Base-by-base conservation (phyloP, 2,888 invertebrate genomes). In the Leptogaster cylindrica region DNA sequence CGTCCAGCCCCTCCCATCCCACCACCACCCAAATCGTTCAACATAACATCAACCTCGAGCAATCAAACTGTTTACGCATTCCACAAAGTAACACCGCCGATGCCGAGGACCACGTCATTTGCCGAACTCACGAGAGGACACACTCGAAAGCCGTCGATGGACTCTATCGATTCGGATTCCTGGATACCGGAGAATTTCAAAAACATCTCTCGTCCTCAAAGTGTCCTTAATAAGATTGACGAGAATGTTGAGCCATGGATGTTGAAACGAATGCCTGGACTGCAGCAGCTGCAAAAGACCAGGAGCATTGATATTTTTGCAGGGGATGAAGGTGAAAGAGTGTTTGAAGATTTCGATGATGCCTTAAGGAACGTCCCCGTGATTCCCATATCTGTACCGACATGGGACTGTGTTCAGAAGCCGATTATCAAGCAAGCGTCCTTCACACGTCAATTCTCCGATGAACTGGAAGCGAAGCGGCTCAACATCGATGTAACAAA, bases 261-360 rank as follows among this genome's bases (percentile, higher is more conserved):
- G n/a, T n/a, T n/a, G n/a, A n/a, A n/a, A n/a, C n/a, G n/a, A n/a
- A n/a, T n/a, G n/a, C n/a, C 46, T 25, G 4, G 46, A 27, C 68
- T 70, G 1, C 70, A 73, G 14, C 73, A 36, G 20, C 2, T 5
- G 7, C 39, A 8, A 55, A 33, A 55, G 7, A 16, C 6, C 16
- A 75, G 74, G 18, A 79, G 78, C 64, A 75, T 80, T 5, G 80
- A 80, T 44, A 78, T 80, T n/a, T 80, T 80, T 48, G 74, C 76
- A 50, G 70, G 73, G 8, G 75, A 74, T 4, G 73, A 70, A 3
- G 72, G 73, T 3, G 75, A 74, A 0, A 72, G 73, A 0, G 76
- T 75, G 1, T 80, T 80, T 55, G 77, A 74, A 8, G 79, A 80
- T 52, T 80, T 80, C 67, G 80, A 80, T 12, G 79, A 80, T 63